Evolutionary conservation across 2,797 vertebrate genomes (phyloP).

Genomic region (Urocyon cinereoargenteus): DNA sequence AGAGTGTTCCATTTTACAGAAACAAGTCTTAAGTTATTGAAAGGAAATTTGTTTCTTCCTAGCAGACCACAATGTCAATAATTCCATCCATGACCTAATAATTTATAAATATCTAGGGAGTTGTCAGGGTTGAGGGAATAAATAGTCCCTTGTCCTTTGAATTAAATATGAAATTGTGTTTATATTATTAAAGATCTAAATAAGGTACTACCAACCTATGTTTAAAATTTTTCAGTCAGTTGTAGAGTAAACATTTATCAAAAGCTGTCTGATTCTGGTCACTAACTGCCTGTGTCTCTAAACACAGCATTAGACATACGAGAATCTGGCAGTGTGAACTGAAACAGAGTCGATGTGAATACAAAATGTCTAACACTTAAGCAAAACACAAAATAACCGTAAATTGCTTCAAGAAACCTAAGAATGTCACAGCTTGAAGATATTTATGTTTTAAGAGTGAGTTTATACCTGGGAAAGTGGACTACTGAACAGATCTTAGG

Average conservation of each 20-base stretch:
- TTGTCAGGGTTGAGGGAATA: not conserved
- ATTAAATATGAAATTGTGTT: constrained; percentile 18
- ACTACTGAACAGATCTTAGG: constrained; percentile 55
- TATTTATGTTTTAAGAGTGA: constrained; percentile 72
- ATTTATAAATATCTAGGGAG: not conserved
- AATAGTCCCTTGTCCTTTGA: not conserved
- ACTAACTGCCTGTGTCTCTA: not conserved
- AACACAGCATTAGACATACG: not conserved
- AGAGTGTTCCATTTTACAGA: not conserved
- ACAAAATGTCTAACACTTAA: constrained; percentile 69
- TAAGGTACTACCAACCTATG: not conserved
- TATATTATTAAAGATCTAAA: constrained; percentile 7
- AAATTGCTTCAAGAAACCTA: constrained; percentile 42
- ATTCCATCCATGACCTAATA: not conserved
- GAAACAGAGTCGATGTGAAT: constrained; percentile 33
- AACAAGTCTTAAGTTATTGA: not conserved
- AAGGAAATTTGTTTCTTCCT: not conserved
- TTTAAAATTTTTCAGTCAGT: not conserved
- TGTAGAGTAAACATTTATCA: constrained; percentile 44
- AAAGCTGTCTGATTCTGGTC: not conserved
- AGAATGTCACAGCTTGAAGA: constrained; percentile 75
- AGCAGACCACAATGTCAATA: not conserved
- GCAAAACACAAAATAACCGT: constrained; percentile 75
- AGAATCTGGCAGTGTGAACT: constrained; percentile 49
- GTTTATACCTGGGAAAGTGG: constrained; percentile 53